Evolutionary conservation across 1,140 invertebrate genomes (phyloP).

Genomic region (Neocloeon triangulifer): DNA sequence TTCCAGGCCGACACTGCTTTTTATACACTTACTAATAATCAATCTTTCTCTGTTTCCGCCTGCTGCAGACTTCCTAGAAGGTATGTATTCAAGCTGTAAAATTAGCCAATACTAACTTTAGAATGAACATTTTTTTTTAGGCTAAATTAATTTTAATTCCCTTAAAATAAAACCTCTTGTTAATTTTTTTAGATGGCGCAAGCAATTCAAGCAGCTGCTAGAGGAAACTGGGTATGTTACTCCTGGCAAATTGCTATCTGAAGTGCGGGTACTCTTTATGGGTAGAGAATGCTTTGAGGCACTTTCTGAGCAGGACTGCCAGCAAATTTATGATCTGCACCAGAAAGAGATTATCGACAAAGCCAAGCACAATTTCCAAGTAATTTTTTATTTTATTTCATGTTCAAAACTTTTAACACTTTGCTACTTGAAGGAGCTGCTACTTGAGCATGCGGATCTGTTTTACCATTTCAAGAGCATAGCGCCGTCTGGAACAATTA

Average conservation of each 20-base stretch:
- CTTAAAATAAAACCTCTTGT: conserved; percentile 5
- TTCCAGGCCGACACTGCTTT: background rate
- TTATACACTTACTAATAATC: conserved; percentile 1
- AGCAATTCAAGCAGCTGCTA: conserved; percentile 81
- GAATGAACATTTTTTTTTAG: no score
- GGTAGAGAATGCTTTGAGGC: conserved; percentile 87
- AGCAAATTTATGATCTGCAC: conserved; percentile 85
- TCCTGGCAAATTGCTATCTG: conserved; percentile 75
- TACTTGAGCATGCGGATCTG: conserved; percentile 81
- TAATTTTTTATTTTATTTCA: conserved; percentile 12
- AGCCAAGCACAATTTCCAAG: conserved; percentile 79
- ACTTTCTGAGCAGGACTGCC: conserved; percentile 70
- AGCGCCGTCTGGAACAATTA: conserved; percentile 71
- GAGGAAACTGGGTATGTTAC: conserved; percentile 88
- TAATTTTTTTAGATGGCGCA: conserved; percentile 41
- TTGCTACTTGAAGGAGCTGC: conserved; percentile 43
- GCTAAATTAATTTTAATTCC: no score
- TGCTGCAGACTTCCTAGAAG: conserved; percentile 12
- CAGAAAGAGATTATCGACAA: conserved; percentile 78
- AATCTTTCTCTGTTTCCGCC: conserved; percentile 3
- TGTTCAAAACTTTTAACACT: background rate
- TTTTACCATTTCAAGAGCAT: conserved; percentile 87
- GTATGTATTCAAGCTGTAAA: conserved; percentile 11
- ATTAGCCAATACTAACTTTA: no score
- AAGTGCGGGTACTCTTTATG: conserved; percentile 84